phyloP scores from a whole-genome alignment of 2,888 invertebrate species.

The Mythimna lalbum region DNA sequence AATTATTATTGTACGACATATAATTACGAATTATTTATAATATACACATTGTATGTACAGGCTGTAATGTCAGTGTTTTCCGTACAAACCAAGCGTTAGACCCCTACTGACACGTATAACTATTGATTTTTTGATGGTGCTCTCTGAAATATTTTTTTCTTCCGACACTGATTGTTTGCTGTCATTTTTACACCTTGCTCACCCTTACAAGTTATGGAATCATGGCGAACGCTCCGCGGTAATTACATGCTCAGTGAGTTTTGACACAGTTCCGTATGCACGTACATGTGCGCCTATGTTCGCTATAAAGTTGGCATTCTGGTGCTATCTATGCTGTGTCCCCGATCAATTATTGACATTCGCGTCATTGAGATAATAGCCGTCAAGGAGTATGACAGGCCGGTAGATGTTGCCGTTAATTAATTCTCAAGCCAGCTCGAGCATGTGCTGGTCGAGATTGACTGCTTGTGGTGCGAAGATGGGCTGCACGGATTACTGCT shows the following conservation, averaged over 20 bases:
- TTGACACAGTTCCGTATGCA: neutral
- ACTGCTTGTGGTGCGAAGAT: constrained; percentile 30
- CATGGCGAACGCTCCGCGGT: neutral
- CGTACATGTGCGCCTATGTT: neutral
- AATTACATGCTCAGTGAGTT: neutral
- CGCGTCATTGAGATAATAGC: constrained; percentile 55
- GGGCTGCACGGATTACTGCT: constrained; percentile 29
- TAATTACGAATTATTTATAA: no score
- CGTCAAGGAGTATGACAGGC: constrained; percentile 55
- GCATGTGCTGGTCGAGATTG: constrained; percentile 48
- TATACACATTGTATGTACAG: no score
- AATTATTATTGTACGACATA: neutral
- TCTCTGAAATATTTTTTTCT: no score
- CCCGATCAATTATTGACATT: constrained; percentile 62
- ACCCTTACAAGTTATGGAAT: neutral
- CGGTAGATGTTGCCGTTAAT: constrained; percentile 66
- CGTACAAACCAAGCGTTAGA: neutral
- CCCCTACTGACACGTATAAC: neutral
- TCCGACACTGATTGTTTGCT: no score
- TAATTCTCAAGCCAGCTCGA: constrained; percentile 49
- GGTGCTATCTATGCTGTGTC: neutral
- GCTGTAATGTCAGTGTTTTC: no score
- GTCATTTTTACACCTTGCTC: neutral
- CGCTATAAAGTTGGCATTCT: constrained; percentile 10
- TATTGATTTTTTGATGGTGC: no score